Base-by-base conservation (phyloP, 1,140 invertebrate species). In the Atopsyche davidsoni region DNA sequence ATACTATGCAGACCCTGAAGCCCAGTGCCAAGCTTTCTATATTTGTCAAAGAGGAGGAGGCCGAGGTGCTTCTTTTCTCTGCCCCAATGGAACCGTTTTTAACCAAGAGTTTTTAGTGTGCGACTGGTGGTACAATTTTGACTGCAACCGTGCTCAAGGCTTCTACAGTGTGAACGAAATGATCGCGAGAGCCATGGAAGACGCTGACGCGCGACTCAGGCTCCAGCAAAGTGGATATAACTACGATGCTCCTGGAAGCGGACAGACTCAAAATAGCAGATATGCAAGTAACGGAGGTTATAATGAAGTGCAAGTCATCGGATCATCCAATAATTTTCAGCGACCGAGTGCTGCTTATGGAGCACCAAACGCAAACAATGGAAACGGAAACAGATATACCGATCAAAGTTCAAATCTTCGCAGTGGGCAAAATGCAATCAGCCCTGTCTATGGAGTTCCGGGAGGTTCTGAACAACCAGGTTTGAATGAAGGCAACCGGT, bases 51-150 rank as follows among this genome's bases (percentile, higher is more conserved):
- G 60, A 16, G 67, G 65, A 36, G 72, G 72, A 1, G 73, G 72
- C 1, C 62, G 65, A 6, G 68, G 75, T 21, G 69, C 73, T 31
- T 3, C 55, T 3, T 78, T 80, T 60, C 61, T 79, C 3, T 81
- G 79, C 61, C 75, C 78, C 1, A 79, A 79, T 54, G 76, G 76
- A 17, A 80, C 77, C 2, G 54, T 80, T 16, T 81, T 80, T 64
- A 77, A 72, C 56, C 78, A 79, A 62, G 67, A 72, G n/a, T 60
- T 67, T 36, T 62, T 77, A 2, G 69, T 72, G 2, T 78, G 76
- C 58, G 72, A 74, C 46, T 78, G 75, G 75, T 77, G 76, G 73
- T 70, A 73, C 53, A 75, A 75, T 49, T 69, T 79, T 3, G 64
- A 75, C 43, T 77, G 76, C 57, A 49, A 59, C 6, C 48, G 59